Percentiles rank a stretch among this genome's conserved stretches.
Conservation (phyloP, 2,888 invertebrate genomes). For the Idaea biselata region DNA sequence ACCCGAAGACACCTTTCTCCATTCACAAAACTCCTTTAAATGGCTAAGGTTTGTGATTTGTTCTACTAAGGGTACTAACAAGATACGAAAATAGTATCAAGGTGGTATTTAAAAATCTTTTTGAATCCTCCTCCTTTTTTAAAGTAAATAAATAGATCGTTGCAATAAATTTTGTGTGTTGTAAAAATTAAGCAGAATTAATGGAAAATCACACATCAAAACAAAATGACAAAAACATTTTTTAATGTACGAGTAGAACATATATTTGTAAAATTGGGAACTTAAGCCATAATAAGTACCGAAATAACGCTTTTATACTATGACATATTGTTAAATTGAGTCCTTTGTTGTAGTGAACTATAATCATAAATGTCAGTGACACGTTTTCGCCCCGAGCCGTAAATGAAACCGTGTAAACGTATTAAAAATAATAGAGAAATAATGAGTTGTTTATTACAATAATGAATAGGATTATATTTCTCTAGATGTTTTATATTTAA, state of each 20-base stretch:
- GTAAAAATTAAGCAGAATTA: too few species aligned
- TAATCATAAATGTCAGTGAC: conserved; percentile 65
- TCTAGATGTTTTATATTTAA: background rate
- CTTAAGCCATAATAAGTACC: conserved; percentile 29
- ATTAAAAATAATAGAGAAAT: background rate
- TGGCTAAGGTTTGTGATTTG: too few species aligned
- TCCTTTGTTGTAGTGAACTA: conserved; percentile 63
- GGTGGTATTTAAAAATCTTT: too few species aligned
- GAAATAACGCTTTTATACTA: conserved; percentile 42
- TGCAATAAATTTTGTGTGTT: too few species aligned
- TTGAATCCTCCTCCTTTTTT: too few species aligned
- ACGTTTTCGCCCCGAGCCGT: conserved; percentile 34
- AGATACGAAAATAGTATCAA: too few species aligned
- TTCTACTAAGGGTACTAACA: too few species aligned
- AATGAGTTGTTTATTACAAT: background rate
- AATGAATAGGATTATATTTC: background rate
- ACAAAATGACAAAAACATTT: background rate
- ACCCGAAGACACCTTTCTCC: too few species aligned
- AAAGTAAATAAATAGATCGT: too few species aligned
- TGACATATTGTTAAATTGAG: conserved; percentile 39
- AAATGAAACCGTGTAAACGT: background rate
- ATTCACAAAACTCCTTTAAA: too few species aligned
- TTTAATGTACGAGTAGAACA: background rate
- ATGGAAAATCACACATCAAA: background rate
- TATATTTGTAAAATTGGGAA: background rate